phyloP scores from a whole-genome alignment of 2,888 invertebrate species.

The Rambutsinella grinnellia region DNA sequence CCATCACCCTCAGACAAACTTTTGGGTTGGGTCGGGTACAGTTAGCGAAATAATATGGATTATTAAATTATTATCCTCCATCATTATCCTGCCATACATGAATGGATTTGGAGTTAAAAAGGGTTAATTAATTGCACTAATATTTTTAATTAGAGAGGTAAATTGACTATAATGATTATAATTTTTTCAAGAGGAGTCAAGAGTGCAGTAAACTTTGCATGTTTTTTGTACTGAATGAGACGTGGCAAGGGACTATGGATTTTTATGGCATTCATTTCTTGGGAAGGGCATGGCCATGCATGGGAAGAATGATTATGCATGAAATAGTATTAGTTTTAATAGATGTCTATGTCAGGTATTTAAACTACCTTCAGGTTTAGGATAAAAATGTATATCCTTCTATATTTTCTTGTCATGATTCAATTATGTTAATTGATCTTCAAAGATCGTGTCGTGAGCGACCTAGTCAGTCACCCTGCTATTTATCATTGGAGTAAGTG shows the following conservation, averaged over 20 bases:
- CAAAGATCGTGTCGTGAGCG: conserved; percentile 46
- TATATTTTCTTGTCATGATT: conserved; percentile 34
- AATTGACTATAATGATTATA: background rate
- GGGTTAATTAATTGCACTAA: background rate
- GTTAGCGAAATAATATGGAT: too few species aligned
- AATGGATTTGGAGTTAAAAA: background rate
- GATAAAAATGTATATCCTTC: background rate
- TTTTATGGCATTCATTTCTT: background rate
- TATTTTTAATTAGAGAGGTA: background rate
- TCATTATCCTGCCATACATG: too few species aligned
- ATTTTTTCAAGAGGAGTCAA: background rate
- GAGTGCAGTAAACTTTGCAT: background rate
- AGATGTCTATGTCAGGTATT: too few species aligned
- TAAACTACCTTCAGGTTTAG: background rate
- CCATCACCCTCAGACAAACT: too few species aligned
- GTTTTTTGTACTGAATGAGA: background rate
- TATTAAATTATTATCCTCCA: too few species aligned
- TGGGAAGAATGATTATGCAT: background rate
- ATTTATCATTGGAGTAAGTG: too few species aligned
- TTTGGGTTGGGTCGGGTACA: too few species aligned
- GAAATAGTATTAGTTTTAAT: background rate
- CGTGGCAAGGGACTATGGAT: background rate
- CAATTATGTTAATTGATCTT: conserved; percentile 42
- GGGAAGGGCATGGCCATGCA: background rate
- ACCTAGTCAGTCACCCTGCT: conserved; percentile 26